phyloP scores from a whole-genome alignment of 2,113 vertebrate genomes.

The Euleptes europaea region DNA sequence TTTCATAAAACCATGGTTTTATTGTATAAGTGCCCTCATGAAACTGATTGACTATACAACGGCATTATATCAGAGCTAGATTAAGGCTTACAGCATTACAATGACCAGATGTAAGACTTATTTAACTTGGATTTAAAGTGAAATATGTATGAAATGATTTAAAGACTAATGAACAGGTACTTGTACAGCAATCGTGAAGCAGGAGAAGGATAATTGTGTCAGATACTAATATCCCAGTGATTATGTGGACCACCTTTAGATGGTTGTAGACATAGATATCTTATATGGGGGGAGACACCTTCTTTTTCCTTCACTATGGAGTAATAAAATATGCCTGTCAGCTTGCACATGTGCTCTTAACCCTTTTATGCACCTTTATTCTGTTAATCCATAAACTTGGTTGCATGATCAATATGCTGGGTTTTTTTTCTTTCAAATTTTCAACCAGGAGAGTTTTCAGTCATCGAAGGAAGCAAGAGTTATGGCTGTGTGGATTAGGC shows the following conservation, averaged over 20 bases:
- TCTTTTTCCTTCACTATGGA: not conserved
- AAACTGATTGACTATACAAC: conserved; percentile 73
- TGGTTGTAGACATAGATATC: conserved; percentile 27
- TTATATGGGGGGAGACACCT: conserved; percentile 21
- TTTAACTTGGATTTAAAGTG: conserved; percentile 71
- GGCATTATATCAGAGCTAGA: conserved; percentile 70
- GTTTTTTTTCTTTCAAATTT: not conserved
- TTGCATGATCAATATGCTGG: not conserved
- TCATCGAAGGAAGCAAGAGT: not conserved
- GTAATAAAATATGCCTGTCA: not conserved
- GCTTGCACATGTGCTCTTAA: not conserved
- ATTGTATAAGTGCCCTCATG: conserved; percentile 76
- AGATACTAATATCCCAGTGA: conserved; percentile 33
- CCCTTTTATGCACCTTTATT: not conserved
- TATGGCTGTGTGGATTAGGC: not conserved
- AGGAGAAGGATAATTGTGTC: conserved; percentile 65
- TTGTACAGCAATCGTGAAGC: conserved; percentile 64
- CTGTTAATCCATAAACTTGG: not conserved
- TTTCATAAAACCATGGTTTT: conserved; percentile 76
- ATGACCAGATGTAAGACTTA: conserved; percentile 61
- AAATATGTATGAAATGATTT: conserved; percentile 82
- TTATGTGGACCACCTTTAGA: conserved; percentile 22
- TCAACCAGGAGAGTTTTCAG: not conserved
- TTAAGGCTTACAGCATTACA: conserved; percentile 64
- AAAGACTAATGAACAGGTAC: conserved; percentile 78